phyloP scores from a whole-genome alignment of 2,797 vertebrate genomes.

The Poeciliopsis paucimaculata region DNA sequence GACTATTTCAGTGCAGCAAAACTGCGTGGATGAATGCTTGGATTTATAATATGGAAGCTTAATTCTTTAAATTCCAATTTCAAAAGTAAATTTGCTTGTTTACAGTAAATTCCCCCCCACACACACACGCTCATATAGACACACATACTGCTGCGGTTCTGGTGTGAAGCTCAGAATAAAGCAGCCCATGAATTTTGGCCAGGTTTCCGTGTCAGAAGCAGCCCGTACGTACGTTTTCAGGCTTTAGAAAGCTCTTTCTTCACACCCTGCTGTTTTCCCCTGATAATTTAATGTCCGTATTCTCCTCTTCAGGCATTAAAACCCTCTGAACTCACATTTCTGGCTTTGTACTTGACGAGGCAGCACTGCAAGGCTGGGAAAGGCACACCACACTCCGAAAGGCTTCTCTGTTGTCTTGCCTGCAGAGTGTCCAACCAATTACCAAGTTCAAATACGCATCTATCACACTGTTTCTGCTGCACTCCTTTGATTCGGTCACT shows the following conservation, averaged over 20 bases:
- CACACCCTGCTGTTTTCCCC: slow-evolving; percentile 82
- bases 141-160: slow-evolving; percentile 61
- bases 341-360: slow-evolving; percentile 74
- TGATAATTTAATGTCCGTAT: slow-evolving; percentile 82
- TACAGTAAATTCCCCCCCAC: slow-evolving; percentile 18
- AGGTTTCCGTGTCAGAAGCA: slow-evolving; percentile 81
- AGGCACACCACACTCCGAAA: slow-evolving; percentile 72
- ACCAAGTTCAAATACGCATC: slow-evolving; percentile 75
- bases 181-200: slow-evolving; percentile 75
- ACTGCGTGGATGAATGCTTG: slow-evolving; percentile 21
- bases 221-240: slow-evolving; percentile 65
- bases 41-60: slow-evolving; percentile 52
- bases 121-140: slow-evolving; percentile 29
- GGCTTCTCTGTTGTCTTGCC: slow-evolving; percentile 73
- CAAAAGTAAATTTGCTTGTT: slow-evolving; percentile 57
- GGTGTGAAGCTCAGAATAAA: slow-evolving; percentile 79
- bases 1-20: slow-evolving; percentile 44
- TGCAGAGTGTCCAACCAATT: slow-evolving; percentile 76
- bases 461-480: slow-evolving; percentile 65
- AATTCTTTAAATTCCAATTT: slow-evolving; percentile 72
- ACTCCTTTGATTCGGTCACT: slow-evolving; percentile 68
- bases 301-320: slow-evolving; percentile 81
- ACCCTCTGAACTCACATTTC: slow-evolving; percentile 79
- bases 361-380: slow-evolving; percentile 74
- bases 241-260: slow-evolving; percentile 77